Base-by-base conservation (phyloP, 2,888 invertebrate genomes). In the Himalopsyche japonica region DNA sequence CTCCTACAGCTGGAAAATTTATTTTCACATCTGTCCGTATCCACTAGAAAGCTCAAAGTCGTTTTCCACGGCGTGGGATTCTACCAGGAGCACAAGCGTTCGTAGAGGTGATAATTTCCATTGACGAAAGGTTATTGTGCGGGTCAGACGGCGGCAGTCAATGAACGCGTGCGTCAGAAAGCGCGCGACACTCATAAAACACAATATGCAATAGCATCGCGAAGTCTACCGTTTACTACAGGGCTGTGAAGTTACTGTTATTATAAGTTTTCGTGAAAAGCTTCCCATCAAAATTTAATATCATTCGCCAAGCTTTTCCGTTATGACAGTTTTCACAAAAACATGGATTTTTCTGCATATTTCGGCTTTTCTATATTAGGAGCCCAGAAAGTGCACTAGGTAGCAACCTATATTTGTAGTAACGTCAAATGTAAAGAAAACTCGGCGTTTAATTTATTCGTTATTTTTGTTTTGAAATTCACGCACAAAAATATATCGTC, bases 311-410 rank as follows among this genome's bases (percentile, higher is more conserved):
- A 49, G 86, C 83, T 84, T 84, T 86, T 84, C 85, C 86, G 77
- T 87, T 85, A 85, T 83, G 83, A 84, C 84, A 88, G 86, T 90
- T 89, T 89, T 89, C 90, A 89, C 89, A 90, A 91, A 91, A 91
- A 90, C 90, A 89, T 89, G 89, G 89, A 89, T 90, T 90, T 91
- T 91, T 91, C 91, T 91, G 91, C 91, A 91, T 91, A 91, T 91
- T 92, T 91, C 88, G 89, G 89, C 89, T 87, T 88, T 84, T 81
- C 30, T 78, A 84, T 81, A 90, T 89, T 86, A 90, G 90, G 90
- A 87, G 15, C 82, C 10, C 87, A 90, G 87, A 86, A 87, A 32
- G 7, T 15, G 18, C 3, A 27, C 30, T 15, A 49, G 84, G 77
- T 80, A 27, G 49, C 79, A 84, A 85, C 64, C 76, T 37, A 79